Evolutionary conservation across 2,113 vertebrate genomes (phyloP).

Genomic region (Prinia subflava): DNA sequence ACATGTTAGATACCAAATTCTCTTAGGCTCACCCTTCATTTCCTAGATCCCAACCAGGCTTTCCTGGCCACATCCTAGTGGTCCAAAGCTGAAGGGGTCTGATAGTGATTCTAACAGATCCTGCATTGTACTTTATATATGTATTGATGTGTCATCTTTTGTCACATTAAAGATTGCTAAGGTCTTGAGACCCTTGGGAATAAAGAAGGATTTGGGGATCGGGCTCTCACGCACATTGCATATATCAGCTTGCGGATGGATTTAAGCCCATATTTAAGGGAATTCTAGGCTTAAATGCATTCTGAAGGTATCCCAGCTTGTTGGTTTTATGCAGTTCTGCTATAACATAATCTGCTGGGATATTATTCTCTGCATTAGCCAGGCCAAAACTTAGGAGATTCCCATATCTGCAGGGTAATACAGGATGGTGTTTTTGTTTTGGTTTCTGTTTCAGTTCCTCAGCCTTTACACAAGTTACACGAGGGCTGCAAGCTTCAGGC

Average conservation of each 20-base stretch:
- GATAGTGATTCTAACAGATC: not conserved
- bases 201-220: not conserved
- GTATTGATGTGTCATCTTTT: not conserved
- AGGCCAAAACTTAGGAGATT: not conserved
- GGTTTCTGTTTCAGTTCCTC: not conserved
- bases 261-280: not conserved
- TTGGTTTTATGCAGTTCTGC: not conserved
- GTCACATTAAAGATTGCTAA: not conserved
- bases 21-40: not conserved
- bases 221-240: not conserved
- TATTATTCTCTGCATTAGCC: not conserved
- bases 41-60: not conserved
- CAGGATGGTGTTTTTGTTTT: not conserved
- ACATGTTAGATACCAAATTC: not conserved
- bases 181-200: not conserved
- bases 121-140: not conserved
- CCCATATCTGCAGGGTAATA: not conserved
- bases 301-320: not conserved
- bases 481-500: not conserved
- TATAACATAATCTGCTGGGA: not conserved
- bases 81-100: not conserved
- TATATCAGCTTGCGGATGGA: not conserved
- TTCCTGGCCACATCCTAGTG: not conserved
- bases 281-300: not conserved
- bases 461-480: not conserved